These are phyloP conservation scores for Bimastos eiseni DNA, from an alignment of 2,888 invertebrate species.

Conservation along the genomic window DNA sequence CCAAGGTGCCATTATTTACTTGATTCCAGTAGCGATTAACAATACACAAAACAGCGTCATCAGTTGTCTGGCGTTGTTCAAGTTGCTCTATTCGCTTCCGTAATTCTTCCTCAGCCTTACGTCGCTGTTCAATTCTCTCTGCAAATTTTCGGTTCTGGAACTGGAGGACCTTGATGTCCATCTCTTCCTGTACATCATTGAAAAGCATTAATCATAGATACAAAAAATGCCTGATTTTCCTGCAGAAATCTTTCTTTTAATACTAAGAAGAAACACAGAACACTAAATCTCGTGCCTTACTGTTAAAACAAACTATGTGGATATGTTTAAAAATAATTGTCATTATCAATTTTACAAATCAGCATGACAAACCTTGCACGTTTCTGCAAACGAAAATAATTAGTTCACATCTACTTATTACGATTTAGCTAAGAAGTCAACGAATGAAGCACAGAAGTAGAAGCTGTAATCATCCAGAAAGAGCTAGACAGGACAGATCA, in stretches of 20 bases:
- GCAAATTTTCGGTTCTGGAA: constrained; percentile 96
- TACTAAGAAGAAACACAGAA: not conserved
- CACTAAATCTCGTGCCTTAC: not conserved
- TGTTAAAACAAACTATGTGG: not conserved
- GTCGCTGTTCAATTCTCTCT: constrained; percentile 61
- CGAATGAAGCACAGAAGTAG: no score
- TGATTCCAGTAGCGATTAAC: constrained; percentile 76
- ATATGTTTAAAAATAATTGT: not conserved
- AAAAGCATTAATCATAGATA: not conserved
- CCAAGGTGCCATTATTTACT: constrained; percentile 46
- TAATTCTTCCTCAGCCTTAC: constrained; percentile 58
- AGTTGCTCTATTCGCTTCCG: constrained; percentile 69
- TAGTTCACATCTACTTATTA: no score
- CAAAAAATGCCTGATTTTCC: not conserved
- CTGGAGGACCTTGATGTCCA: constrained; percentile 93
- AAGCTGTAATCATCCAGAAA: no score
- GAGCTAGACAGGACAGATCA: no score
- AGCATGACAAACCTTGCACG: not conserved
- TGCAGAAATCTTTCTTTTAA: not conserved
- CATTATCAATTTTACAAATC: not conserved
- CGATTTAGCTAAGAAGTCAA: no score
- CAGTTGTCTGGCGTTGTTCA: constrained; percentile 85
- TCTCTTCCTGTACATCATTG: constrained; percentile 76
- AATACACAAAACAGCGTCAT: constrained; percentile 95
- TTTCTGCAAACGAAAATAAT: no score